Evolutionary conservation across 2,797 vertebrate genomes (phyloP).

Genomic region (Mus spretus): DNA sequence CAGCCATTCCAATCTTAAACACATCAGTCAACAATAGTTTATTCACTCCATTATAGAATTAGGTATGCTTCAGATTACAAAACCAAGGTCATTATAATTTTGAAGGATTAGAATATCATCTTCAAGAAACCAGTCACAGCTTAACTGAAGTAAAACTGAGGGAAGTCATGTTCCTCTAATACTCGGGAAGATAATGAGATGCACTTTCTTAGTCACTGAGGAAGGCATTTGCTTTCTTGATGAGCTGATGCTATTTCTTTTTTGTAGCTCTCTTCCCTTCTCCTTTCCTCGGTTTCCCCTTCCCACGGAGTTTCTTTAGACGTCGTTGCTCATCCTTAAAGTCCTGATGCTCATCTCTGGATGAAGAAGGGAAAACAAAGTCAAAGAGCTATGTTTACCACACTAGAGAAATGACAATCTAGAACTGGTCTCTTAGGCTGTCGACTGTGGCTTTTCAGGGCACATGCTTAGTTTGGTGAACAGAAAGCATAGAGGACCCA

Average conservation of each 20-base stretch:
- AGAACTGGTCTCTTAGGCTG: background rate
- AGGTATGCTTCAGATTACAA: conserved; percentile 43
- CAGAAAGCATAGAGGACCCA: background rate
- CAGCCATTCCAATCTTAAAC: background rate
- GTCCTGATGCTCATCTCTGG: conserved; percentile 97
- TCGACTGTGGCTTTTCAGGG: background rate
- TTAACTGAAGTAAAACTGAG: background rate
- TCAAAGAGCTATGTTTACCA: conserved; percentile 15
- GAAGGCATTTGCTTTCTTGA: background rate
- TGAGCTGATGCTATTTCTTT: conserved; percentile 90
- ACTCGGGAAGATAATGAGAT: background rate
- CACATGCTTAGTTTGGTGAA: background rate
- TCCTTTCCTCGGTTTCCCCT: conserved; percentile 96
- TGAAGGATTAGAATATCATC: conserved; percentile 32
- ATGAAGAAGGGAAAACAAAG: background rate
- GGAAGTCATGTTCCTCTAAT: background rate
- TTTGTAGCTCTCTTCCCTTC: conserved; percentile 96
- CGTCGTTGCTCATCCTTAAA: conserved; percentile 97
- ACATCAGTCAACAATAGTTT: conserved; percentile 16
- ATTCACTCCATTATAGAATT: conserved; percentile 33
- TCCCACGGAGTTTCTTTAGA: conserved; percentile 95
- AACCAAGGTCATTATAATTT: conserved; percentile 26
- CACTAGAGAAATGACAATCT: background rate
- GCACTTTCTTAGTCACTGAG: conserved; percentile 10
- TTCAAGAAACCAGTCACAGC: conserved; percentile 43